phyloP scores from a whole-genome alignment of 2,888 invertebrate species.

The Tipula unca region DNA sequence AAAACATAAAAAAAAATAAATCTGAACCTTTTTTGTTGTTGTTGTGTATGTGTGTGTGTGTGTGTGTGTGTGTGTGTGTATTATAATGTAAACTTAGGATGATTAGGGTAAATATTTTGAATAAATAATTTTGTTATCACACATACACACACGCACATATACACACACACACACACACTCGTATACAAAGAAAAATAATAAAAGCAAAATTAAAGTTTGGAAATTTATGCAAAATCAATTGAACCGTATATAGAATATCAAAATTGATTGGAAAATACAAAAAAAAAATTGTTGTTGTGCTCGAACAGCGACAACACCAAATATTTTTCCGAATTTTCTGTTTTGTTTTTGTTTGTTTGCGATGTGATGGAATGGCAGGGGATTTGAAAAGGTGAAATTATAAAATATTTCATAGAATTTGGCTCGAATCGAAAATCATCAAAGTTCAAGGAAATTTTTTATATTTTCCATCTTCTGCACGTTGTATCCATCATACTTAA shows the following conservation, averaged over 20 bases:
- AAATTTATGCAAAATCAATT: constrained; percentile 8
- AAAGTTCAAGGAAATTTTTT: too few relatives aligned
- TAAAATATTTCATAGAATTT: not conserved
- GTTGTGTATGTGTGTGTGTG: too few relatives aligned
- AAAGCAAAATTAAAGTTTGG: not conserved
- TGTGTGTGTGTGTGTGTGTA: not conserved
- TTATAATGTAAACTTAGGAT: not conserved
- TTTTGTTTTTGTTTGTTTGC: not conserved
- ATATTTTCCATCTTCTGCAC: too few relatives aligned
- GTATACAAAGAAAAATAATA: too few relatives aligned
- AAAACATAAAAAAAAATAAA: not conserved
- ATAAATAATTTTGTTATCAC: not conserved
- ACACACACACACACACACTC: too few relatives aligned
- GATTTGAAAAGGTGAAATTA: not conserved
- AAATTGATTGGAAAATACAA: not conserved
- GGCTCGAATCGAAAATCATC: too few relatives aligned
- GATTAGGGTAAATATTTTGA: not conserved
- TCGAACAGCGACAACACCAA: not conserved
- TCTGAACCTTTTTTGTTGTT: not conserved
- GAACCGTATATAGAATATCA: not conserved
- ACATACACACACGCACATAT: not conserved
- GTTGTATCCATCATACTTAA: too few relatives aligned
- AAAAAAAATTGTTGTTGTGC: not conserved
- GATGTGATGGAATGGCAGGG: not conserved
- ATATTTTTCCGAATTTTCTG: not conserved